phyloP scores from a whole-genome alignment of 1,140 invertebrate species.

The Ceratoteleas bidentatus region DNA sequence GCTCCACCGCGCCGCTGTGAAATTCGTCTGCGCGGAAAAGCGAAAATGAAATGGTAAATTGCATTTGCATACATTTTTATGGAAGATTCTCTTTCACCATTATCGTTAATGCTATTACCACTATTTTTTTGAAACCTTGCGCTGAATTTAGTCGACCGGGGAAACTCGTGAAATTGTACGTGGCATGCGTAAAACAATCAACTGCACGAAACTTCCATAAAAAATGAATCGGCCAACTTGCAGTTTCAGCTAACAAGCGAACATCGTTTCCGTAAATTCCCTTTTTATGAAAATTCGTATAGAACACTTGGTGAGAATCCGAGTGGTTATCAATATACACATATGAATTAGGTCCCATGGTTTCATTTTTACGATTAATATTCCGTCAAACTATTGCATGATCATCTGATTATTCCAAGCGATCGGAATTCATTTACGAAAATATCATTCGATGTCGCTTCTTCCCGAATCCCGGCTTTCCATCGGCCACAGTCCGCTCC shows the following conservation, averaged over 20 bases:
- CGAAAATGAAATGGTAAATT: constrained; percentile 9
- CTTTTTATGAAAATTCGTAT: constrained; percentile 53
- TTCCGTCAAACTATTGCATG: constrained; percentile 49
- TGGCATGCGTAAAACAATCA: not conserved
- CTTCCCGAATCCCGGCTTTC: constrained; percentile 28
- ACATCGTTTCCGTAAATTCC: constrained; percentile 5
- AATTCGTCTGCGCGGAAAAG: constrained; percentile 10
- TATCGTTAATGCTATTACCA: too few relatives aligned
- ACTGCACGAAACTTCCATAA: constrained; percentile 23
- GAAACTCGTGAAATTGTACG: not conserved
- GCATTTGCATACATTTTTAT: constrained; percentile 24
- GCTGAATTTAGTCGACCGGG: too few relatives aligned
- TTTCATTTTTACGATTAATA: constrained; percentile 50
- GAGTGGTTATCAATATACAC: constrained; percentile 56
- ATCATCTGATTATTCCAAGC: constrained; percentile 30
- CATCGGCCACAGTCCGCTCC: constrained; percentile 43
- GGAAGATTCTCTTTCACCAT: constrained; percentile 13
- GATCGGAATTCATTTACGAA: constrained; percentile 34
- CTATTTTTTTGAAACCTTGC: not conserved
- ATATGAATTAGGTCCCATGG: constrained; percentile 60
- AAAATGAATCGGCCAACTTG: constrained; percentile 16
- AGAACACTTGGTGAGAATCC: constrained; percentile 58
- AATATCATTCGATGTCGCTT: constrained; percentile 33
- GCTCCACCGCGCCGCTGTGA: not conserved
- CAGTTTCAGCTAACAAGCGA: constrained; percentile 30